Conservation (phyloP, 2,888 invertebrate species). For the Vesta saturnalis region DNA sequence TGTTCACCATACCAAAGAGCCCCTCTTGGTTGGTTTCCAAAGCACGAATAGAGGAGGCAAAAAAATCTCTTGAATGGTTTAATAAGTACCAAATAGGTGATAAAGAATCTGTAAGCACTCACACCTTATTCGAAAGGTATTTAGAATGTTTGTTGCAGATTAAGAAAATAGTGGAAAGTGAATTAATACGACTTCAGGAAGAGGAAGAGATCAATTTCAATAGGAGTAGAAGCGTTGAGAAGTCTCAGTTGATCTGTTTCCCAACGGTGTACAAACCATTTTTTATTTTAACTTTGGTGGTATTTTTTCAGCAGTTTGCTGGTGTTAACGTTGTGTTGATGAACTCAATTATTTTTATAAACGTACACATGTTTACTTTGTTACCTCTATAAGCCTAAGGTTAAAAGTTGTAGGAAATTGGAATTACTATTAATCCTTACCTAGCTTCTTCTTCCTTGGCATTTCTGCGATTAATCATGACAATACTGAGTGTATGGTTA, state of each 20-base stretch:
- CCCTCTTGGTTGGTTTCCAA: constrained; percentile 68
- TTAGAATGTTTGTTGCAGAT: too few relatives aligned
- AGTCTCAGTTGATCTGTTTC: not conserved
- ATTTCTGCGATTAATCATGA: not conserved
- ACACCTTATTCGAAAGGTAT: too few relatives aligned
- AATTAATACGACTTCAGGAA: too few relatives aligned
- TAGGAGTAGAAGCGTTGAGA: too few relatives aligned
- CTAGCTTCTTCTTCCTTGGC: not conserved
- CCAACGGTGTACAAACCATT: not conserved
- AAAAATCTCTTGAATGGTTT: constrained; percentile 62
- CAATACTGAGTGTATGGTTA: not conserved
- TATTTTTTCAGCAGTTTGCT: not conserved
- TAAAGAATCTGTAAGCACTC: constrained; percentile 56
- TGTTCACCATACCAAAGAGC: constrained; percentile 66
- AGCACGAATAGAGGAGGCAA: constrained; percentile 65
- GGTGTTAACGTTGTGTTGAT: not conserved
- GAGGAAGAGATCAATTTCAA: too few relatives aligned
- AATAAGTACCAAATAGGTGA: constrained; percentile 57
- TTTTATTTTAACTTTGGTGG: not conserved
- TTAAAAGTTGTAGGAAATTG: not conserved
- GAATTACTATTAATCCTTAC: not conserved
- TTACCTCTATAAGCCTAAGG: not conserved
- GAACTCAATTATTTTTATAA: not conserved
- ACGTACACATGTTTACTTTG: too few relatives aligned
- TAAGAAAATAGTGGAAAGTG: too few relatives aligned